A percentile compares a stretch with the other conserved stretches of the same genome.
phyloP scores from a whole-genome alignment of 2,888 invertebrate species.

The Polyommatus icarus region DNA sequence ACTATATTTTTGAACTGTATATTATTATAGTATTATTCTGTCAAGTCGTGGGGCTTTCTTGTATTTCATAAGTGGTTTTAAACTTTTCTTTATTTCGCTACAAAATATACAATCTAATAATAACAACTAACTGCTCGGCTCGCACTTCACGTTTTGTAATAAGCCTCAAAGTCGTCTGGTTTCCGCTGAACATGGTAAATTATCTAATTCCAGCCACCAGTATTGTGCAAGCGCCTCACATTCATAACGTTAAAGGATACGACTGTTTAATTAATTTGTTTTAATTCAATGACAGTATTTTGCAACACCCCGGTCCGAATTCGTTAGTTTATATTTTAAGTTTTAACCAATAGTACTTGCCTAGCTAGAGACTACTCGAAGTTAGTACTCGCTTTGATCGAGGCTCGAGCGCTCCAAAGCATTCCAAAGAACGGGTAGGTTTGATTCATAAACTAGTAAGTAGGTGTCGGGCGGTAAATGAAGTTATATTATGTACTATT shows the following conservation, averaged over 20 bases:
- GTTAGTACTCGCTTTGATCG: too few species aligned
- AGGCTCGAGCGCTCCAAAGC: not conserved
- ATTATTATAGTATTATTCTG: not conserved
- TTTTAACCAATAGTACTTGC: not conserved
- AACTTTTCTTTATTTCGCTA: not conserved
- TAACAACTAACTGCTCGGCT: too few species aligned
- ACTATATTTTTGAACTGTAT: not conserved
- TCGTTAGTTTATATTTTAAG: not conserved
- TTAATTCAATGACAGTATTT: slow-evolving; percentile 1
- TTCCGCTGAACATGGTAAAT: not conserved
- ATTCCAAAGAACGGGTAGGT: not conserved
- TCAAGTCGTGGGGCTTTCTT: too few species aligned
- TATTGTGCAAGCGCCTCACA: not conserved
- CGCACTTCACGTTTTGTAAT: not conserved
- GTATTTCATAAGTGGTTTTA: not conserved
- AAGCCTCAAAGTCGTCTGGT: not conserved
- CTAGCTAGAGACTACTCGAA: too few species aligned
- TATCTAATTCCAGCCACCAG: not conserved
- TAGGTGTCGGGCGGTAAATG: not conserved
- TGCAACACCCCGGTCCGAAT: not conserved
- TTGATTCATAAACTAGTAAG: not conserved
- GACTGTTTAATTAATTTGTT: slow-evolving; percentile 25
- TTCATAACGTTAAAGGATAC: not conserved
- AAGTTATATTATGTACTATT: not conserved
- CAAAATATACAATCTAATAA: too few species aligned